Conservation (phyloP, 2,888 invertebrate genomes). For the Rotaria macrura region DNA sequence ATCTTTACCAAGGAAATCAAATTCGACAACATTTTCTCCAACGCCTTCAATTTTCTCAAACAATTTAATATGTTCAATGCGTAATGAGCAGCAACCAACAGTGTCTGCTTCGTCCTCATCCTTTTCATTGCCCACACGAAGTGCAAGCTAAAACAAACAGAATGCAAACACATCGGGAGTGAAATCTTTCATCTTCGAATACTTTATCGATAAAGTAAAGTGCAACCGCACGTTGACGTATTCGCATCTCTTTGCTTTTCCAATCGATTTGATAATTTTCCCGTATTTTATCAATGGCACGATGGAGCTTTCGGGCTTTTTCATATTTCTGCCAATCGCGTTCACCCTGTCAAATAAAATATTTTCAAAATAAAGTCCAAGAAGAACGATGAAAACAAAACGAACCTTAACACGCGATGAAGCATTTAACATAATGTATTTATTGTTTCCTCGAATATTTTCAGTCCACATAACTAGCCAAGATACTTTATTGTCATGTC, state of each 20-base stretch:
- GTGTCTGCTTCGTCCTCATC: conserved; percentile 99
- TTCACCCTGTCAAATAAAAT: conserved; percentile 59
- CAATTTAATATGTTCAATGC: conserved; percentile 84
- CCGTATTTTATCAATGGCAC: conserved; percentile 80
- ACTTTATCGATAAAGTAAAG: conserved; percentile 87
- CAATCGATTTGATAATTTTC: conserved; percentile 75
- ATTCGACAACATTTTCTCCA: conserved; percentile 78
- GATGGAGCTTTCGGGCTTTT: conserved; percentile 79
- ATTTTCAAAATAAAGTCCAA: background rate
- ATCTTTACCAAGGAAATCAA: conserved; percentile 96
- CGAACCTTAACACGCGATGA: conserved; percentile 75
- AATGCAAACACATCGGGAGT: background rate
- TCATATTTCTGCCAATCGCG: conserved; percentile 99
- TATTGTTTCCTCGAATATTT: conserved; percentile 78
- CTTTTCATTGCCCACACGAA: conserved; percentile 97
- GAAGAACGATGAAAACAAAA: background rate
- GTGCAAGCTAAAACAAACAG: conserved; percentile 58
- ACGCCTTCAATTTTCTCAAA: conserved; percentile 57
- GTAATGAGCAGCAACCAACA: conserved; percentile 92
- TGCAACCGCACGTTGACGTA: conserved; percentile 89
- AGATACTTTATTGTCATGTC: conserved; percentile 84
- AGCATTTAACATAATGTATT: conserved; percentile 98
- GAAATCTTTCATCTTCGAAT: background rate
- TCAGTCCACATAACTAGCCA: conserved; percentile 98
- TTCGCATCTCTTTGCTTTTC: conserved; percentile 95